A percentile compares a stretch with the other conserved stretches of the same genome.
phyloP scores from a whole-genome alignment of 1,140 invertebrate species.

The Sycobia sp. region DNA sequence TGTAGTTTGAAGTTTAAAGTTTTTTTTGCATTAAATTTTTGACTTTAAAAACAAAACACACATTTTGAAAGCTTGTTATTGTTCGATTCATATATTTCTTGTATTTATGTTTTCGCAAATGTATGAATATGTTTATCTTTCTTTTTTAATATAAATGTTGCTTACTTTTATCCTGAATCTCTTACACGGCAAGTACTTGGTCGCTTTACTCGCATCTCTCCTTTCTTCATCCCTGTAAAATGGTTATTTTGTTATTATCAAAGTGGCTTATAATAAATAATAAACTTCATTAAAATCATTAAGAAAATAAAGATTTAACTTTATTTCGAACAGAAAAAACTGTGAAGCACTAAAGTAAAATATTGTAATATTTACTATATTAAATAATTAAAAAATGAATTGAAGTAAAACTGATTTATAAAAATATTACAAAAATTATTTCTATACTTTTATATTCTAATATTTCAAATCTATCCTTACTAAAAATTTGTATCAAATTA shows the following conservation, averaged over 20 bases:
- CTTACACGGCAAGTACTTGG: constrained; percentile 37
- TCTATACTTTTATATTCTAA: no score
- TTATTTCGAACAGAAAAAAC: neutral
- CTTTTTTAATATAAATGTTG: constrained; percentile 33
- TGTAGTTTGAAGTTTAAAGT: constrained; percentile 22
- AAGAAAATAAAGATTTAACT: neutral
- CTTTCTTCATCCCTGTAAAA: constrained; percentile 24
- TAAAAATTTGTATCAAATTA: no score
- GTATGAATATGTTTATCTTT: constrained; percentile 20
- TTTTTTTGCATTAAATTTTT: constrained; percentile 23
- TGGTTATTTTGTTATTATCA: constrained; percentile 4
- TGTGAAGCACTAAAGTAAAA: neutral
- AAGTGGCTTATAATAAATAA: constrained; percentile 8
- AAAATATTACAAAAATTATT: no score
- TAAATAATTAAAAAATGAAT: neutral
- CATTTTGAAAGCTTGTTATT: constrained; percentile 31
- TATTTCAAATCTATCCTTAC: no score
- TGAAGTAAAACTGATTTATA: no score
- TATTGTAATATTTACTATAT: constrained; percentile 11
- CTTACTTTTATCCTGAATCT: constrained; percentile 33
- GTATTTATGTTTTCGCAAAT: constrained; percentile 17
- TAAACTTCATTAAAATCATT: constrained; percentile 2
- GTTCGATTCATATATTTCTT: constrained; percentile 27
- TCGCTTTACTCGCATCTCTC: constrained; percentile 30
- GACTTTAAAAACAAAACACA: constrained; percentile 17